A percentile compares a stretch with the other conserved stretches of the same genome.
These are phyloP conservation scores for Cosmia pyralina DNA, from an alignment of 2,888 invertebrate genomes.

Conservation along the genomic window DNA sequence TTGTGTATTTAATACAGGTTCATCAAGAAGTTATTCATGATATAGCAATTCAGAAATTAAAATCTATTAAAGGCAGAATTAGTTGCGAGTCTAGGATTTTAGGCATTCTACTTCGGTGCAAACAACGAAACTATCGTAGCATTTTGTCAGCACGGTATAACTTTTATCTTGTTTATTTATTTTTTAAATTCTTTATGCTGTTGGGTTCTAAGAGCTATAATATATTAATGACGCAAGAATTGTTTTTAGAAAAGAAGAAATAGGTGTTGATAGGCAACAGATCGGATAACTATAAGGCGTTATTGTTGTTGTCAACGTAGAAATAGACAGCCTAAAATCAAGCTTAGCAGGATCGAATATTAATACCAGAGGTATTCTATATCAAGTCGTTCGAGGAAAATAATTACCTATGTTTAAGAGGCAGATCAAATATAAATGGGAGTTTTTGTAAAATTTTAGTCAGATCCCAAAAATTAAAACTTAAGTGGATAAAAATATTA, in stretches of 20 bases:
- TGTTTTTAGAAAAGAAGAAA: not conserved
- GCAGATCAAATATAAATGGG: too few species aligned
- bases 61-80: not conserved
- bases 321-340: not conserved
- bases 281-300: not conserved
- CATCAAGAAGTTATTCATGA: slow-evolving; percentile 13
- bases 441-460: not conserved
- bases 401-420: too few species aligned
- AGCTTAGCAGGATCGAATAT: not conserved
- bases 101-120: not conserved
- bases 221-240: not conserved
- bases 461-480: not conserved
- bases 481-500: not conserved
- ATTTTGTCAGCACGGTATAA: not conserved
- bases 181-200: not conserved
- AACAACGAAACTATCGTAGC: not conserved
- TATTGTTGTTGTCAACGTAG: not conserved
- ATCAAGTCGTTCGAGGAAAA: too few species aligned
- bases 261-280: not conserved
- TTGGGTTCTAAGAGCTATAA: not conserved
- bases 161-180: not conserved
- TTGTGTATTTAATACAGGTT: slow-evolving; percentile 29
- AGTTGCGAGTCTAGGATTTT: too few species aligned
- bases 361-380: not conserved
- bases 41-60: not conserved